phyloP scores from a whole-genome alignment of 2,888 invertebrate species.

The Oscheius myriophilus region DNA sequence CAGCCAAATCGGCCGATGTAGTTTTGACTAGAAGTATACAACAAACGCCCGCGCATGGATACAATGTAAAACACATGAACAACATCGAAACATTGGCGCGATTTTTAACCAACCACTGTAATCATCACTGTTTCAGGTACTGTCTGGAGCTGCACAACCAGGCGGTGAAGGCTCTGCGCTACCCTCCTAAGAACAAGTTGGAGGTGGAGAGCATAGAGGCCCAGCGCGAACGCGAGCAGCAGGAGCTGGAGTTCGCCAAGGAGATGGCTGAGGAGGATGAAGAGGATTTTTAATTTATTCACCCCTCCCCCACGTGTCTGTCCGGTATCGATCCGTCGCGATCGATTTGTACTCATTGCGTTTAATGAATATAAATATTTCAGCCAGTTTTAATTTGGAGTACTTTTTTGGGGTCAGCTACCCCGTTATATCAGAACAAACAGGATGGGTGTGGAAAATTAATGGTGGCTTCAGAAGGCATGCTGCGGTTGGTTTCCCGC shows the following conservation, averaged over 20 bases:
- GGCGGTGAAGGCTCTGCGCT: constrained; percentile 97
- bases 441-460: not conserved
- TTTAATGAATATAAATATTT: constrained; percentile 4
- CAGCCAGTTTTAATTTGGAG: not conserved
- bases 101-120: too few relatives aligned
- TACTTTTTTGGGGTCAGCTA: not conserved
- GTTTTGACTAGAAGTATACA: too few relatives aligned
- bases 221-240: constrained; percentile 65
- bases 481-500: not conserved
- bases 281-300: constrained; percentile 56
- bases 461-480: not conserved
- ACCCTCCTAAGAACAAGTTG: constrained; percentile 97
- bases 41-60: too few relatives aligned
- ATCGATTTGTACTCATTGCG: constrained; percentile 10
- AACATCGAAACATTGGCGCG: too few relatives aligned
- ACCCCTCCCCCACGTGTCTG: not conserved
- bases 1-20: too few relatives aligned
- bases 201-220: constrained; percentile 81
- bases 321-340: not conserved
- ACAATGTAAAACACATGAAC: not conserved
- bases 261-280: constrained; percentile 99
- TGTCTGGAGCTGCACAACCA: constrained; percentile 97
- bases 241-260: constrained; percentile 97
- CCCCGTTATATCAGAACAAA: not conserved
- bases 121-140: constrained; percentile 78